Evolutionary conservation across 2,888 invertebrate species (phyloP), one percentile per base, ranked within the genome.

Genomic region (Limnephilus marmoratus): DNA sequence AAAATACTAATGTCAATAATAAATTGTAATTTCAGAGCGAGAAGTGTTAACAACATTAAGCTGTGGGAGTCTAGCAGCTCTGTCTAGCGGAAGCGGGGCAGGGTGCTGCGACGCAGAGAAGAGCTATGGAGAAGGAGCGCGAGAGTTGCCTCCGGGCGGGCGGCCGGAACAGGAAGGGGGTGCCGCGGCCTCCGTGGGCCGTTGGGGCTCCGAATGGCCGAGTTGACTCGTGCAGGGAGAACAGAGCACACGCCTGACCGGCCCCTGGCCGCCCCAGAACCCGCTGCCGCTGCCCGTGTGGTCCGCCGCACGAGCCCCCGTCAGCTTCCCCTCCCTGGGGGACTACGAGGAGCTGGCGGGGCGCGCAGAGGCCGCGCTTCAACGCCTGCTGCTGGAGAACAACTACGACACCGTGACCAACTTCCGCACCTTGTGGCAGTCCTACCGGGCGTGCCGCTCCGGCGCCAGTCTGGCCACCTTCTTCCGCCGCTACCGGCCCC

Each of bases 161-260:
- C 96, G 95, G 95, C 95, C 94, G 95, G 95, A 93, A 95, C 94
- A 94, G 94, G 96, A 96, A 94, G 95, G 95, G 94, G 96, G 96
- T 94, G 97, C 97, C 95, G 97, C 97, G 96, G 98, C 98, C 96
- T 97, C 97, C 95, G 98, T 98, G 95, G 98, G 98, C 95, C 97
- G 98, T 94, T 98, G 98, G 98, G 98, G 98, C 96, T 97, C 98
- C 96, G 98, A 98, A 96, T 99, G 98, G 99, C 99, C 99, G 97
- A 98, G 98, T 98, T 99, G 99, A 99, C 98, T 99, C 98, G 98
- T 97, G 97, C 96, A 96, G 96, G 95, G 95, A 95, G 94, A 95
- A 95, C 96, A 96, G 96, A 95, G 94, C 94, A 94, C 95, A 95
- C 94, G 94, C 94, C 94, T 94, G 94, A 94, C 93, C 92, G 93